A percentile compares a stretch with the other conserved stretches of the same genome.
Conservation (phyloP, 2,113 vertebrate species). For the Equus quagga region DNA sequence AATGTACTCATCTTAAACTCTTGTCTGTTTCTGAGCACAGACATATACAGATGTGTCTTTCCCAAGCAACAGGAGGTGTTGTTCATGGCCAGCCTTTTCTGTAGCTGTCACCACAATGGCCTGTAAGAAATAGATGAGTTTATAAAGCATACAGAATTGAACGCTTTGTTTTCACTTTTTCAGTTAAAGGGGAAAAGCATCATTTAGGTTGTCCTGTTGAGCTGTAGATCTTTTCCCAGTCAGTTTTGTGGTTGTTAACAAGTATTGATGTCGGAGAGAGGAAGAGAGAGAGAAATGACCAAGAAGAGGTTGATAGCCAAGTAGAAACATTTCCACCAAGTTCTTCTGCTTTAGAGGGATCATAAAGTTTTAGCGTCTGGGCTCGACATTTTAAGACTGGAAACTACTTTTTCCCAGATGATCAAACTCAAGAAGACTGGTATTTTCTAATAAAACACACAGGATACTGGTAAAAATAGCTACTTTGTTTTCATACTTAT, state of each 20-base stretch:
- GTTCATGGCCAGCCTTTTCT: neutral
- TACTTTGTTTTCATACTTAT: neutral
- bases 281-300: neutral
- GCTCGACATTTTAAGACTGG: neutral
- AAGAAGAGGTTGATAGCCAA: neutral
- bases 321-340: neutral
- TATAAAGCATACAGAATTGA: neutral
- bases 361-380: neutral
- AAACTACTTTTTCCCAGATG: neutral
- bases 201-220: neutral
- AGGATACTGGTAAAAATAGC: neutral
- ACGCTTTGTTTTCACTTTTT: constrained; percentile 34
- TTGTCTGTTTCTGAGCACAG: neutral
- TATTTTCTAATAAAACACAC: neutral
- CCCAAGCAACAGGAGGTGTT: constrained; percentile 3
- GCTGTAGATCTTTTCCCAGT: constrained; percentile 42
- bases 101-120: constrained; percentile 47
- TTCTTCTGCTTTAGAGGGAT: neutral
- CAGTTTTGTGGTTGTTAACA: constrained; percentile 37
- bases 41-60: neutral
- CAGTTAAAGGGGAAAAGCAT: constrained; percentile 40
- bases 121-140: constrained; percentile 52
- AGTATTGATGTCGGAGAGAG: constrained; percentile 12
- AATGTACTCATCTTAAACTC: neutral
- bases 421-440: neutral